Base-by-base conservation (phyloP, 2,113 vertebrate species). In the Antigone vipio region DNA sequence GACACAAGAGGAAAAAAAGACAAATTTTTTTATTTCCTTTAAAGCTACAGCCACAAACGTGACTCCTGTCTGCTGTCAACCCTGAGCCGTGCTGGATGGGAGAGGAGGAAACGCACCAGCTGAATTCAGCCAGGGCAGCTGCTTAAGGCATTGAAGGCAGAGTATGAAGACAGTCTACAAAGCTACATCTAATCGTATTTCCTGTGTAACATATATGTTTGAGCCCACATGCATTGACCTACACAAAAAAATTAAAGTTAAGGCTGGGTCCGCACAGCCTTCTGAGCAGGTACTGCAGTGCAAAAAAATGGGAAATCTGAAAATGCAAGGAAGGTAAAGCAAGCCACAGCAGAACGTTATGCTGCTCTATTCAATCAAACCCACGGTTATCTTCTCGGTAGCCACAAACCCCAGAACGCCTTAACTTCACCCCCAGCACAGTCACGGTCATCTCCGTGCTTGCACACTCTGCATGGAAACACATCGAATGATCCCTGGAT, bases 1-100 rank as follows among this genome's bases (percentile, higher is more conserved):
- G 96, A 91, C 89, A 62, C 53, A 24, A 45, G 86, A 95, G 87
- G 89, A 92, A 45, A 82, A 91, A 94, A 27, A 94, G 95, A 27
- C 44, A 88, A 88, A 79, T 78, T 91, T 42, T 42, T 68, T 72
- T 30, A 35, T 73, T 58, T 92, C 49, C 34, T 64, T 96, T 94
- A 81, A 94, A 96, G 81, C 52, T 59, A 66, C 78, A 91, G 85
- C 53, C 67, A 63, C 35, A n/a, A 56, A 84, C 11, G 18, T 52
- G 47, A 8, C 52, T 53, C 47, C 40, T 34, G 47, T 64, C 52
- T 94, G 82, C 59, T 40, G n/a, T 42, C 71, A 50, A 0, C 58
- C 29, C 59, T 18, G 32, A 19, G 52, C 11, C 1, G 4, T 2
- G 14, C 34, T 30, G 59, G 12, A 9, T 12, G 49, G 56, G 64